Conservation (phyloP, 1,140 invertebrate genomes). For the Scaptomyza hsui region DNA sequence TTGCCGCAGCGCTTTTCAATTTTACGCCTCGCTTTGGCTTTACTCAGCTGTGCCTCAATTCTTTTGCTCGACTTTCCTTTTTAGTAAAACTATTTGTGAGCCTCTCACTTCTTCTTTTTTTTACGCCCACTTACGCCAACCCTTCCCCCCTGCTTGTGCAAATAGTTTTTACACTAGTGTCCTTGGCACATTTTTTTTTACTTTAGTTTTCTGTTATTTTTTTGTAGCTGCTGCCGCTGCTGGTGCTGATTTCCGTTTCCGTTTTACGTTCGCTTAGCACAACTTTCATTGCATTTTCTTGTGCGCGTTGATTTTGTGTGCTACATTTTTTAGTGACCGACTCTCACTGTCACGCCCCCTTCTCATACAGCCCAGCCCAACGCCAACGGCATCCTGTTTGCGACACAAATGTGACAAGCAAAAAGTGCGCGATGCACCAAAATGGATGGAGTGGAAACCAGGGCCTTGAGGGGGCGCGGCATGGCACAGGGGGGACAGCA, state of each 20-base stretch:
- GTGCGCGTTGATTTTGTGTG: conserved; percentile 74
- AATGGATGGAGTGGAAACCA: conserved; percentile 76
- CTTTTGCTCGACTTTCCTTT: conserved; percentile 63
- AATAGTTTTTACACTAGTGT: conserved; percentile 71
- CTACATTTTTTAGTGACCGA: conserved; percentile 65
- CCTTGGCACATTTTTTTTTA: conserved; percentile 76
- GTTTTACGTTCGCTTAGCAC: conserved; percentile 78
- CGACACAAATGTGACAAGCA: conserved; percentile 83
- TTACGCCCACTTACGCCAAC: conserved; percentile 7
- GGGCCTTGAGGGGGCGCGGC: conserved; percentile 36
- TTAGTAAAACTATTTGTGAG: conserved; percentile 40
- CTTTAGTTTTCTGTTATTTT: conserved; percentile 1
- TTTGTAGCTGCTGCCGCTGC: conserved; percentile 25
- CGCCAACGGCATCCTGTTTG: conserved; percentile 75
- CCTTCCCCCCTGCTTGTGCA: conserved; percentile 40
- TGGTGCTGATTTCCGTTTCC: conserved; percentile 83
- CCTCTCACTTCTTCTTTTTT: neutral
- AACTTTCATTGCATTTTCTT: conserved; percentile 82
- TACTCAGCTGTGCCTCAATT: conserved; percentile 62
- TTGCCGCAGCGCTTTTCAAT: conserved; percentile 79
- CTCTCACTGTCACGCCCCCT: conserved; percentile 44
- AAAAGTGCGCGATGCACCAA: conserved; percentile 76
- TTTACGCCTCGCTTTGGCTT: conserved; percentile 78
- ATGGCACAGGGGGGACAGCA: conserved; percentile 14
- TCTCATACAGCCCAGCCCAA: neutral